Evolutionary conservation across 2,888 invertebrate genomes (phyloP).

Genomic region (Thymelicus acteon): DNA sequence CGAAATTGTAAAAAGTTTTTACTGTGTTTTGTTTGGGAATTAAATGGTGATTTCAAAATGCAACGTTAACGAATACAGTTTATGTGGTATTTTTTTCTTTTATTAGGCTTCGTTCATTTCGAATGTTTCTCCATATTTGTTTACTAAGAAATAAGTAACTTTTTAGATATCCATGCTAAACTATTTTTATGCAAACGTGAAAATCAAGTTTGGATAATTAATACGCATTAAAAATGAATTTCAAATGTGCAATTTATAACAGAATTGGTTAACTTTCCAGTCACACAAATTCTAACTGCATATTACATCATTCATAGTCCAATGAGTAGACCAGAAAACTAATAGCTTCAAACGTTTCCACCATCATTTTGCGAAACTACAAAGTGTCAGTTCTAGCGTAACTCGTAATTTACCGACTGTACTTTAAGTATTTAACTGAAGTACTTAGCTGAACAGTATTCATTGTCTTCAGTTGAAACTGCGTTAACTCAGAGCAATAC

Average conservation of each 20-base stretch:
- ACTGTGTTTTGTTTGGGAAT: neutral
- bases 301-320: no score
- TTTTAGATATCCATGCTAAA: no score
- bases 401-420: slow-evolving; percentile 54
- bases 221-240: no score
- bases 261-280: no score
- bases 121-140: neutral
- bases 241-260: no score
- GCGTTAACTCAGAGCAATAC: slow-evolving; percentile 66
- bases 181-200: no score
- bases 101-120: no score
- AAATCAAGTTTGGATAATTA: no score
- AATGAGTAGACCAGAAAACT: neutral
- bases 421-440: slow-evolving; percentile 69
- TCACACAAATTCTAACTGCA: no score
- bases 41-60: slow-evolving; percentile 39
- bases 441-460: slow-evolving; percentile 65
- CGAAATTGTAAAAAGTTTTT: neutral
- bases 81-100: no score
- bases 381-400: slow-evolving; percentile 29
- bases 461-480: slow-evolving; percentile 67
- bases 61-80: neutral
- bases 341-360: neutral
- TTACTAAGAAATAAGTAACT: neutral
- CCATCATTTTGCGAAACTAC: slow-evolving; percentile 37